Percentiles rank a stretch among this genome's conserved stretches.
These are phyloP conservation scores for Syritta pipiens DNA, from an alignment of 2,888 invertebrate genomes.

Conservation along the genomic window DNA sequence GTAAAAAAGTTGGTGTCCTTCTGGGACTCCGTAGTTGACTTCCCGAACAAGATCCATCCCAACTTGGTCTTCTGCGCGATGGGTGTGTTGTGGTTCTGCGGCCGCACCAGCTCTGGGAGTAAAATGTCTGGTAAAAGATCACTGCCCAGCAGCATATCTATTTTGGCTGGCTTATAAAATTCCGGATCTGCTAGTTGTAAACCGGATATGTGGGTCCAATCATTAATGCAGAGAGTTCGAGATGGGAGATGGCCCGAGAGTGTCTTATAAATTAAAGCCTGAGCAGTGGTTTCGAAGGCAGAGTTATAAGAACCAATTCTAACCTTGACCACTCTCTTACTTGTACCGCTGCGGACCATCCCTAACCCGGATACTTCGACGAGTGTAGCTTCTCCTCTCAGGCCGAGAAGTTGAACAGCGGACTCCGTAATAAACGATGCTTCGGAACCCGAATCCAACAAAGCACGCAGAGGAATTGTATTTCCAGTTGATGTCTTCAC, in stretches of 20 bases:
- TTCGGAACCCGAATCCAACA: slow-evolving; percentile 23
- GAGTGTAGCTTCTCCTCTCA: not conserved
- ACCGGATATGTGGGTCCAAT: not conserved
- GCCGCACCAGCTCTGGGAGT: not conserved
- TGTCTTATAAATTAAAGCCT: slow-evolving; percentile 2
- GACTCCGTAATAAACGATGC: not conserved
- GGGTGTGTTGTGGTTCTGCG: not conserved
- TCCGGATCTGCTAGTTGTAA: slow-evolving; percentile 6
- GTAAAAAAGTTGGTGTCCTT: no score
- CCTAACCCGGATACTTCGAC: slow-evolving; percentile 31
- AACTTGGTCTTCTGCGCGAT: slow-evolving; percentile 5
- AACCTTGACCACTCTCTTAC: not conserved
- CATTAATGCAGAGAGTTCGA: not conserved
- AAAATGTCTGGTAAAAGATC: not conserved
- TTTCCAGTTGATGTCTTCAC: slow-evolving; percentile 5
- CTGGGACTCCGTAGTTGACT: no score
- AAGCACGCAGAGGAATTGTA: not conserved
- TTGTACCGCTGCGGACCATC: slow-evolving; percentile 26
- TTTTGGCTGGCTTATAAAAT: not conserved
- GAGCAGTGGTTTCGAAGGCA: not conserved
- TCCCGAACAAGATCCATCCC: no score
- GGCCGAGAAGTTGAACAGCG: not conserved
- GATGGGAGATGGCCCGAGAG: not conserved
- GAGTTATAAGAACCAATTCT: not conserved
- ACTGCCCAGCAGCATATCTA: not conserved